Evolutionary conservation across 2,797 vertebrate species (phyloP).

Genomic region (Anguilla megastoma): DNA sequence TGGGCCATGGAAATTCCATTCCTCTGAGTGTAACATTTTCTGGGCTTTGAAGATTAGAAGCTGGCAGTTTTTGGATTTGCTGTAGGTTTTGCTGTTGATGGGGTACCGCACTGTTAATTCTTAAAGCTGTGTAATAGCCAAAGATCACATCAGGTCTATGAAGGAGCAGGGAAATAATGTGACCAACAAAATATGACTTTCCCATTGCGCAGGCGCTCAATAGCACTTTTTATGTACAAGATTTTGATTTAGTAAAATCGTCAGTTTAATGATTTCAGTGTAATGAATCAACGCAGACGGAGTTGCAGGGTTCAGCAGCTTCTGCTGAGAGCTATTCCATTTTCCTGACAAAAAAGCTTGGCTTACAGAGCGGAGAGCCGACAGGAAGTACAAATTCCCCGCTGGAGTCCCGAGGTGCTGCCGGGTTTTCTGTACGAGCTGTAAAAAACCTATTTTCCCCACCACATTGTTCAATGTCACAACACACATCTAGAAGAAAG

Average conservation of each 20-base stretch:
- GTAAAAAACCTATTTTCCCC: background rate
- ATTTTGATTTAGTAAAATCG: background rate
- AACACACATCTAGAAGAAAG: background rate
- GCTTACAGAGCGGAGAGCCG: background rate
- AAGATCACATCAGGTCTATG: background rate
- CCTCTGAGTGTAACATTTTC: conserved; percentile 1
- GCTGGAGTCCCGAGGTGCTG: background rate
- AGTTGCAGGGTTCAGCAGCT: background rate
- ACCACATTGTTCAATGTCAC: background rate
- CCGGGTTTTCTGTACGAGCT: background rate
- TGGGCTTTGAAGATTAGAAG: conserved; percentile 32
- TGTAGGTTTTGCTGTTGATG: conserved; percentile 5
- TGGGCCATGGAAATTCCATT: background rate
- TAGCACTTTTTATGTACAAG: background rate
- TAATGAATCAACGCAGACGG: background rate
- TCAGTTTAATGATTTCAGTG: background rate
- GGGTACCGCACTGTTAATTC: background rate
- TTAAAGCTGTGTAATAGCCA: conserved; percentile 3
- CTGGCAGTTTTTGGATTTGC: background rate
- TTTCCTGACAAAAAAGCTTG: background rate
- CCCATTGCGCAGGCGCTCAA: background rate
- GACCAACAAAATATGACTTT: background rate
- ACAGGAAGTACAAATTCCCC: background rate
- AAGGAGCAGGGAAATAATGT: background rate
- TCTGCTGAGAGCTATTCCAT: background rate